Conservation (phyloP, 2,113 vertebrate genomes). For the Eleginops maclovinus region DNA sequence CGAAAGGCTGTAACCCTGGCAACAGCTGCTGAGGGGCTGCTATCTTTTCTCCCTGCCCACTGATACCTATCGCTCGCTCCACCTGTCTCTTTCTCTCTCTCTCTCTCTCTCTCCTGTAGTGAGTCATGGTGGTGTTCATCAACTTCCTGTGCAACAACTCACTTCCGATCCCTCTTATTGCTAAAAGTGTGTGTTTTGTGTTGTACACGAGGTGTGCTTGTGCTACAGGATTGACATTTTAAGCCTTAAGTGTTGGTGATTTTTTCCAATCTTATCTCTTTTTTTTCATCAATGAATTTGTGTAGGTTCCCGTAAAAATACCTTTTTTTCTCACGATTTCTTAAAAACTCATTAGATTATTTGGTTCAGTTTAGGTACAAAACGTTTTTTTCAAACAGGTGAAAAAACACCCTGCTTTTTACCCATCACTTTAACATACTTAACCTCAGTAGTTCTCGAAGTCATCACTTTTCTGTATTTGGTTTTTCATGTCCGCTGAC, state of each 20-base stretch:
- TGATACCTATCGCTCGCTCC: slow-evolving; percentile 58
- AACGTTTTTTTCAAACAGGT: not conserved
- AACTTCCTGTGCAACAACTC: slow-evolving; percentile 62
- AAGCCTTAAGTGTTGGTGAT: not conserved
- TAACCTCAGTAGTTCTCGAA: not conserved
- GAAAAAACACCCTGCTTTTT: not conserved
- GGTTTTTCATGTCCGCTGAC: slow-evolving; percentile 19
- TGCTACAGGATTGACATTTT: not conserved
- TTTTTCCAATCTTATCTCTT: not conserved
- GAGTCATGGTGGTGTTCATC: slow-evolving; percentile 62
- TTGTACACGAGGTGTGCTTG: not conserved
- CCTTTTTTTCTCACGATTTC: not conserved
- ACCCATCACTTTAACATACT: not conserved
- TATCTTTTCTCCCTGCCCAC: slow-evolving; percentile 71
- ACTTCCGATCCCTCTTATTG: slow-evolving; percentile 23
- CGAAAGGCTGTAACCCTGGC: slow-evolving; percentile 80
- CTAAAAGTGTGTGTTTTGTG: slow-evolving; percentile 17
- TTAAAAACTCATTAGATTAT: not conserved
- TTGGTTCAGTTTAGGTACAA: not conserved
- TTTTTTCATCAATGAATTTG: not conserved
- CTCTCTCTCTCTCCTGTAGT: slow-evolving; percentile 38
- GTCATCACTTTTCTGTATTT: slow-evolving; percentile 12
- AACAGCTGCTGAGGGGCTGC: slow-evolving; percentile 75
- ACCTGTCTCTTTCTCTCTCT: slow-evolving; percentile 11
- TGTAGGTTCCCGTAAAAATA: no score